Percentiles rank a stretch among this genome's conserved stretches.
These are phyloP conservation scores for Netelia virgata DNA, from an alignment of 2,888 invertebrate genomes.

Conservation along the genomic window DNA sequence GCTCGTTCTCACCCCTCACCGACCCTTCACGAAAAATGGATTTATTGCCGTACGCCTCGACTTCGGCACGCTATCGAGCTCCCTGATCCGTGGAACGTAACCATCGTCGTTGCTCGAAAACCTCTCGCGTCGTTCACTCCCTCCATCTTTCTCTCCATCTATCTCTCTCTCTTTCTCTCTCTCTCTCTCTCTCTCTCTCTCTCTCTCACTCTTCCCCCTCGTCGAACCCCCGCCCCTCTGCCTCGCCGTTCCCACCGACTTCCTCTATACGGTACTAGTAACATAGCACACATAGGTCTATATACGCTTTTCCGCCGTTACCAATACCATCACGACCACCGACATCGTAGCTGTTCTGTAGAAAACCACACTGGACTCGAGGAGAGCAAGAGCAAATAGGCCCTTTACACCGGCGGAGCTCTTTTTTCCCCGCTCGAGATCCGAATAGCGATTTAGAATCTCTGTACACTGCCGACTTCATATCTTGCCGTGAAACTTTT, in stretches of 20 bases:
- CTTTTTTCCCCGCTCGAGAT: slow-evolving; percentile 33
- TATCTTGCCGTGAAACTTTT: background rate
- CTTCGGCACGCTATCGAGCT: slow-evolving; percentile 85
- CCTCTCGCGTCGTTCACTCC: slow-evolving; percentile 67
- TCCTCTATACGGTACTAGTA: slow-evolving; percentile 50
- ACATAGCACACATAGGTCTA: slow-evolving; percentile 15
- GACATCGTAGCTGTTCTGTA: slow-evolving; percentile 33
- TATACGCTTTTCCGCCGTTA: slow-evolving; percentile 59
- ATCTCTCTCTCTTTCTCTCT: slow-evolving; percentile 52
- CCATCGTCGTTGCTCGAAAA: slow-evolving; percentile 72
- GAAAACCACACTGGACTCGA: slow-evolving; percentile 57
- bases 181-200: slow-evolving; percentile 52
- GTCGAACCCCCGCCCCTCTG: slow-evolving; percentile 5
- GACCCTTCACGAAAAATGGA: slow-evolving; percentile 85
- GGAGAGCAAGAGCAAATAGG: slow-evolving; percentile 40
- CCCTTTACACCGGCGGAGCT: slow-evolving; percentile 12
- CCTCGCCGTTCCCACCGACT: slow-evolving; percentile 62
- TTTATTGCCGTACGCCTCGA: slow-evolving; percentile 85
- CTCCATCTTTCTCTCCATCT: slow-evolving; percentile 40
- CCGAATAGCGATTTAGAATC: background rate
- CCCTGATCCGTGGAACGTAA: slow-evolving; percentile 85
- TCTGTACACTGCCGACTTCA: background rate
- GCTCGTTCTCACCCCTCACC: slow-evolving; percentile 78
- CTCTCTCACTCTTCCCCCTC: slow-evolving; percentile 43
- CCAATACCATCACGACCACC: slow-evolving; percentile 42